A percentile compares a stretch with the other conserved stretches of the same genome.
Conservation (phyloP, 2,797 vertebrate species). For the Chiroxiphia lanceolata region DNA sequence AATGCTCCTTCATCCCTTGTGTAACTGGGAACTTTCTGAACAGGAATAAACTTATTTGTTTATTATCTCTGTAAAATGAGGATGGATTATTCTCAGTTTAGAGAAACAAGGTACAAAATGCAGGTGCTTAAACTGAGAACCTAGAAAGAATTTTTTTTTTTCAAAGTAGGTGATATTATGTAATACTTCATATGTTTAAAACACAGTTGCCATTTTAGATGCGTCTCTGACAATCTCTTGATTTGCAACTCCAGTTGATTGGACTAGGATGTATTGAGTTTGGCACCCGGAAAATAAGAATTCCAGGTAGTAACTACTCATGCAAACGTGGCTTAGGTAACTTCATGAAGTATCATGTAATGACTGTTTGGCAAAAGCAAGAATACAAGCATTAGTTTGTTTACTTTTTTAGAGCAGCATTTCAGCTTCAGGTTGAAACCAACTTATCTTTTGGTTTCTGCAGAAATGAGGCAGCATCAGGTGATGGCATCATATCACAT, state of each 20-base stretch:
- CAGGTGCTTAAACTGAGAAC: conserved; percentile 51
- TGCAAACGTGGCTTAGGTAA: conserved; percentile 64
- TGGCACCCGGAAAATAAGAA: conserved; percentile 68
- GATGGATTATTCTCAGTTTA: conserved; percentile 12
- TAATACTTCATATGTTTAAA: conserved; percentile 67
- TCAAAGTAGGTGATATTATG: conserved; percentile 47
- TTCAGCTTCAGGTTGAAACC: conserved; percentile 69
- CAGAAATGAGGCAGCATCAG: conserved; percentile 70
- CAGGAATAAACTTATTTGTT: background rate
- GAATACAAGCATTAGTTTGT: conserved; percentile 41
- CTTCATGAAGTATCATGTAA: conserved; percentile 60
- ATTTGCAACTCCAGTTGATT: conserved; percentile 68
- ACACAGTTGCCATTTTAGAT: conserved; percentile 69
- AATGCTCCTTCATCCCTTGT: background rate
- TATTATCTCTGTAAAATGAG: background rate
- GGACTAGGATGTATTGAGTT: conserved; percentile 68
- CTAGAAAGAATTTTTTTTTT: conserved; percentile 41
- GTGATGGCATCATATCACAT: conserved; percentile 68
- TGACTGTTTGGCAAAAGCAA: conserved; percentile 56
- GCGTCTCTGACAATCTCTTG: conserved; percentile 68
- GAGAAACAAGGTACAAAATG: background rate
- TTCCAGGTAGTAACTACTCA: conserved; percentile 69
- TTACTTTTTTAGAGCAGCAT: conserved; percentile 58
- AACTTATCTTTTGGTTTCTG: conserved; percentile 69
- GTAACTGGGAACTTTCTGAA: background rate